Evolutionary conservation across 2,888 invertebrate genomes (phyloP).

Genomic region (Idaea straminata): DNA sequence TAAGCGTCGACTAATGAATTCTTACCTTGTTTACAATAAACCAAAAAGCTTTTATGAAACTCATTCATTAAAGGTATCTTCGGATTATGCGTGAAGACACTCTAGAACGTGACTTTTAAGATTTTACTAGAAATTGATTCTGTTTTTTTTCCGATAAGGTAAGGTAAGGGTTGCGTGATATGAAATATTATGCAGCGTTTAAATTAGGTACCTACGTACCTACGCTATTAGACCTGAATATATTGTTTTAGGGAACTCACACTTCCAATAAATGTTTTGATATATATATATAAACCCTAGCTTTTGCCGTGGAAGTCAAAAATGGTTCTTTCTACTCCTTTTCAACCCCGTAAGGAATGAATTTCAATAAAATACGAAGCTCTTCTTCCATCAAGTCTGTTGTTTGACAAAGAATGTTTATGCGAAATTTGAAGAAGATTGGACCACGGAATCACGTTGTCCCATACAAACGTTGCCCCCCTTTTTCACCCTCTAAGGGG

Average conservation of each 20-base stretch:
- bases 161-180: constrained; percentile 42
- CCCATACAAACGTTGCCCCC: too few species aligned
- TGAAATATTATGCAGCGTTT: constrained; percentile 36
- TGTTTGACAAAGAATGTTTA: too few species aligned
- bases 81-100: constrained; percentile 63
- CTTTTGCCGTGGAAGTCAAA: too few species aligned
- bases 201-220: constrained; percentile 13
- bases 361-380: too few species aligned
- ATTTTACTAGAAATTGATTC: constrained; percentile 51
- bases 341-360: too few species aligned
- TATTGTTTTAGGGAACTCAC: constrained; percentile 28
- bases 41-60: constrained; percentile 66
- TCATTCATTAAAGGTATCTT: constrained; percentile 61
- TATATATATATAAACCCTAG: too few species aligned
- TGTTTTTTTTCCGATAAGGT: constrained; percentile 40
- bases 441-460: too few species aligned
- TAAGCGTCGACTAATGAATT: constrained; percentile 63
- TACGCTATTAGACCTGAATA: constrained; percentile 34
- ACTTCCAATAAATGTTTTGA: too few species aligned
- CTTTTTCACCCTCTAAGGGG: too few species aligned
- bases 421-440: too few species aligned
- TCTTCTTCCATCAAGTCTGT: too few species aligned
- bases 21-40: constrained; percentile 71
- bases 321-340: too few species aligned
- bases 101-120: constrained; percentile 59